Base-by-base conservation (phyloP, 2,888 invertebrate genomes). In the Caenorhabditis plicata region DNA sequence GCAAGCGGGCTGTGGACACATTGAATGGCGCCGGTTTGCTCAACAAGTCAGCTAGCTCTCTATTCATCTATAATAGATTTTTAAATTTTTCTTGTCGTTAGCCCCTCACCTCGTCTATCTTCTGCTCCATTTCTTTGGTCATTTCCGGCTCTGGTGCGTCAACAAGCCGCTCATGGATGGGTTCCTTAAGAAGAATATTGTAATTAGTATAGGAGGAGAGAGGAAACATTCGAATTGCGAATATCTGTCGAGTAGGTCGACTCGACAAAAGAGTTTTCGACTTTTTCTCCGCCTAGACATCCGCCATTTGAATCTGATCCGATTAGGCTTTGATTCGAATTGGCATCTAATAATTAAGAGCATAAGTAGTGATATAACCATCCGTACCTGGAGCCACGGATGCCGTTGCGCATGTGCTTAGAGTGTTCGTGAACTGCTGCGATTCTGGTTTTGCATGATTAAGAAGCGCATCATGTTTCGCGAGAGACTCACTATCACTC, bases 1-100 rank as follows among this genome's bases (percentile, higher is more conserved):
- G 52, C n/a, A 58, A 45, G 41, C 52, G 58, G 11, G 52, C 44
- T 3, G 52, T 44, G 19, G 58, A 58, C 15, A 58, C 52, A 48
- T 58, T 47, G 32, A 58, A 58, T 41, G 58, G 58, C 20, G 58
- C 43, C 9, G 58, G 52, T 2, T 17, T 44, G 17, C 43, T 58
- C 40, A 58, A 32, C n/a, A 58, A 27, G 3, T 48, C 45, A 20
- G 52, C 46, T 23, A 58, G 42, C 23, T 52, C 42, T 11, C 39
- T 52, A 40, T 58, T 58, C 44, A 58, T 41, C 33, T 46, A n/a
- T n/a, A n/a, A n/a, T n/a, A n/a, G n/a, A n/a, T n/a, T n/a, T n/a
- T n/a, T n/a, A n/a, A n/a, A 44, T 23, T 50, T 40, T 41, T 50
- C 44, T 27, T 45, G 43, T 1, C 26, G 26, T 15, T 32, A 39